Base-by-base conservation (phyloP, 1,140 invertebrate genomes). In the Pseudoatta argentina region DNA sequence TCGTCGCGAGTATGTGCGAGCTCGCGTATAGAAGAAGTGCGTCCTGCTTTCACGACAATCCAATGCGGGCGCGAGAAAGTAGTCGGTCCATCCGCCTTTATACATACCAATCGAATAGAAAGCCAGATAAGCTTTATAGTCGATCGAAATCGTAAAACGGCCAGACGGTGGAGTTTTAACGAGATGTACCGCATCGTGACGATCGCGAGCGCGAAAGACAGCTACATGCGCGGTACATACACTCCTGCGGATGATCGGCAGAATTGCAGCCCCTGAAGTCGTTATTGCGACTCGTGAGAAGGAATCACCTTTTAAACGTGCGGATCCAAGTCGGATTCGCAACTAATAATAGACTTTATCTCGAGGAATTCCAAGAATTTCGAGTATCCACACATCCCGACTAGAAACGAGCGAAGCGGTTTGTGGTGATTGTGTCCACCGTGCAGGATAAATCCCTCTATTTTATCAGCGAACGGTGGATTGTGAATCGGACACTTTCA, bases 1-100 rank as follows among this genome's bases (percentile, higher is more conserved):
- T 39, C 76, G 63, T 27, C 53, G 21, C 48, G 63, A 55, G 73
- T 63, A 63, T 67, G 83, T 55, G 67, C 51, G 79, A 30, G 67
- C 63, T 82, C 27, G 57, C 48, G 59, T 83, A 87, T 77, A 86
- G 85, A 93, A 93, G 92, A 93, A 93, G 92, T 91, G 92, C 92
- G 93, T 93, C 93, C 93, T 93, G 93, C 93, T 93, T 93, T 93
- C 93, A 93, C 93, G 90, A 91, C 91, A 92, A 92, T 93, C 92
- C 92, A 93, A 93, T 92, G 91, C 92, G 91, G 92, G 92, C 91
- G 89, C 91, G 93, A 91, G 93, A 93, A 93, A 93, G 93, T 93
- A 92, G 91, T 90, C 88, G 89, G 91, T 92, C 92, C 92, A 92
- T 94, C 92, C 93, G 89, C 93, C 89, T 93, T 91, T 94, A 92